These are phyloP conservation scores for Hucho hucho DNA, from an alignment of 2,113 vertebrate species.

Conservation along the genomic window DNA sequence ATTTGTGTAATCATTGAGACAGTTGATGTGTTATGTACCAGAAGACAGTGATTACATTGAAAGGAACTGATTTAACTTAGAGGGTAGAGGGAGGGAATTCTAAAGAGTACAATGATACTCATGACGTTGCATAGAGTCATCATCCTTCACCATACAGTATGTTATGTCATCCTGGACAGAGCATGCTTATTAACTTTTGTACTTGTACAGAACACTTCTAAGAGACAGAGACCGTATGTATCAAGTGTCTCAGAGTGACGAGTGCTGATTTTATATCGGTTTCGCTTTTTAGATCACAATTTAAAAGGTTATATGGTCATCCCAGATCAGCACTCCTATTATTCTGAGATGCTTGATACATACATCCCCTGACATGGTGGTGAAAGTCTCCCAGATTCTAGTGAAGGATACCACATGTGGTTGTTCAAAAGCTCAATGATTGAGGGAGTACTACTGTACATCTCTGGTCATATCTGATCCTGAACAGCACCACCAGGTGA, in stretches of 20 bases:
- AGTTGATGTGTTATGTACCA: background rate
- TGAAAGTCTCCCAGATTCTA: no score
- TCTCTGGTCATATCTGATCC: background rate
- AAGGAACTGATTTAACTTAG: background rate
- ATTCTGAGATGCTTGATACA: no score
- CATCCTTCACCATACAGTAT: background rate
- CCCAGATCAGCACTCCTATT: no score
- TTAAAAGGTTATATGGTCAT: background rate
- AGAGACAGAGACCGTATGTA: no score
- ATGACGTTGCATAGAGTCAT: background rate
- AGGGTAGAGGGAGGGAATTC: background rate
- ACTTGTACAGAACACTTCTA: no score
- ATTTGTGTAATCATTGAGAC: slow-evolving; percentile 3
- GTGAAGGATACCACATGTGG: no score
- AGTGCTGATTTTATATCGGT: background rate
- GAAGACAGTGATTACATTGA: background rate
- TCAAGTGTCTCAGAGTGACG: background rate
- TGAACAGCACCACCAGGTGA: slow-evolving; percentile 53
- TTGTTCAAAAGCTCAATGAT: background rate
- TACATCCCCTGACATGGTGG: no score
- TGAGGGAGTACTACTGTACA: background rate
- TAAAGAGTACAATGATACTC: background rate
- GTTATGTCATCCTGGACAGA: background rate
- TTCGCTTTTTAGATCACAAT: background rate
- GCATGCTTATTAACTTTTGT: no score